phyloP scores from a whole-genome alignment of 2,113 vertebrate genomes.

The Archocentrus centrarchus region DNA sequence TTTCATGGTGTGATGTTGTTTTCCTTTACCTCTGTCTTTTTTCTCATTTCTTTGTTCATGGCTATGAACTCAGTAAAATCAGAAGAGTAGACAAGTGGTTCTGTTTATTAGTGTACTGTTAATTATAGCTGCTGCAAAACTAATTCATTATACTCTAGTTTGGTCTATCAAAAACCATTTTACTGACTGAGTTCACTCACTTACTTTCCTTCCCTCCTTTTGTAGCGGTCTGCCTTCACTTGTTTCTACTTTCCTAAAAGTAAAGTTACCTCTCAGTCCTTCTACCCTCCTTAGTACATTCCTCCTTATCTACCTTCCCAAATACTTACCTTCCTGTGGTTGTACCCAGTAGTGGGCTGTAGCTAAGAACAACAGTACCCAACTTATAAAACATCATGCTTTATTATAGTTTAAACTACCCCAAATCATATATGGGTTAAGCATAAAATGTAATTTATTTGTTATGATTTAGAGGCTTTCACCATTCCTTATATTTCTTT shows the following conservation, averaged over 20 bases:
- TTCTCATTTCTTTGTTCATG: not conserved
- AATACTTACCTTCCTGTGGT: not conserved
- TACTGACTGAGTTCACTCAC: too few relatives aligned
- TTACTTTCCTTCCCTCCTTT: too few relatives aligned
- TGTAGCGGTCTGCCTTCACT: not conserved
- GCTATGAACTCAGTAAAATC: not conserved
- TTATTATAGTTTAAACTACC: not conserved
- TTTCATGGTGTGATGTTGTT: not conserved
- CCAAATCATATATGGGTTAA: not conserved
- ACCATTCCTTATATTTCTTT: not conserved
- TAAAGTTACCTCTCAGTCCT: not conserved
- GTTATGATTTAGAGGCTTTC: not conserved
- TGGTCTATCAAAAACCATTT: too few relatives aligned
- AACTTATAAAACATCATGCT: not conserved
- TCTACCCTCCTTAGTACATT: not conserved
- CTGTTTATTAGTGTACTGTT: not conserved
- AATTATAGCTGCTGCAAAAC: not conserved
- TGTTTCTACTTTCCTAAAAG: not conserved
- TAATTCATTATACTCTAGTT: too few relatives aligned
- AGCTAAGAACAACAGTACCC: not conserved
- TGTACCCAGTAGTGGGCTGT: not conserved
- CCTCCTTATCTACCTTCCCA: constrained; percentile 1
- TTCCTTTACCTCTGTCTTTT: not conserved
- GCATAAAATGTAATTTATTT: not conserved
- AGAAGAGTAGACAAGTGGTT: not conserved